A percentile compares a stretch with the other conserved stretches of the same genome.
phyloP scores from a whole-genome alignment of 2,888 invertebrate species.

The Ornithoptera alexandrae region DNA sequence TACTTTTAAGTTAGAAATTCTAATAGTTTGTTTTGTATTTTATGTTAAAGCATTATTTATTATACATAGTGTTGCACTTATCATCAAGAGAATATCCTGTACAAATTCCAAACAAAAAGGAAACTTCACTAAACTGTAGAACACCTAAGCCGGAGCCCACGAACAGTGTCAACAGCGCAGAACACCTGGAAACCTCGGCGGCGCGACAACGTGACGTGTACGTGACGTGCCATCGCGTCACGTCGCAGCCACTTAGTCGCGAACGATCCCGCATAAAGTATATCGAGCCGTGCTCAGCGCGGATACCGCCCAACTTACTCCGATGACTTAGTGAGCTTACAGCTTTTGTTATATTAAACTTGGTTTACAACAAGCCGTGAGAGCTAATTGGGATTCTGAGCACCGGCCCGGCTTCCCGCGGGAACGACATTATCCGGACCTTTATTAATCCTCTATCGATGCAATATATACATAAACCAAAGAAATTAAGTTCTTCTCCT shows the following conservation, averaged over 20 bases:
- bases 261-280: constrained; percentile 22
- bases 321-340: constrained; percentile 28
- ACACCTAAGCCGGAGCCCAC: neutral
- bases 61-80: no score
- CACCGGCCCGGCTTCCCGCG: neutral
- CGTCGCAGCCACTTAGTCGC: constrained; percentile 16
- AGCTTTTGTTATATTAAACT: constrained; percentile 28
- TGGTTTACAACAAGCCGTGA: constrained; percentile 15
- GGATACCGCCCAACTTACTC: constrained; percentile 12
- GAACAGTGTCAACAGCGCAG: constrained; percentile 12
- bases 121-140: no score
- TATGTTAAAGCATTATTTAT: no score
- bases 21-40: no score
- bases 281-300: constrained; percentile 19
- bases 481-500: no score
- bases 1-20: no score
- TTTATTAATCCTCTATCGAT: no score
- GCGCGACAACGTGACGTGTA: constrained; percentile 18
- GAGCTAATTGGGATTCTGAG: constrained; percentile 19
- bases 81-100: no score
- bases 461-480: no score
- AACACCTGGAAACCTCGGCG: constrained; percentile 23
- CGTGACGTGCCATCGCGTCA: constrained; percentile 10
- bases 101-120: no score
- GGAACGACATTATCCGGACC: no score